phyloP scores from a whole-genome alignment of 2,888 invertebrate genomes.

The Amiota mariae region DNA sequence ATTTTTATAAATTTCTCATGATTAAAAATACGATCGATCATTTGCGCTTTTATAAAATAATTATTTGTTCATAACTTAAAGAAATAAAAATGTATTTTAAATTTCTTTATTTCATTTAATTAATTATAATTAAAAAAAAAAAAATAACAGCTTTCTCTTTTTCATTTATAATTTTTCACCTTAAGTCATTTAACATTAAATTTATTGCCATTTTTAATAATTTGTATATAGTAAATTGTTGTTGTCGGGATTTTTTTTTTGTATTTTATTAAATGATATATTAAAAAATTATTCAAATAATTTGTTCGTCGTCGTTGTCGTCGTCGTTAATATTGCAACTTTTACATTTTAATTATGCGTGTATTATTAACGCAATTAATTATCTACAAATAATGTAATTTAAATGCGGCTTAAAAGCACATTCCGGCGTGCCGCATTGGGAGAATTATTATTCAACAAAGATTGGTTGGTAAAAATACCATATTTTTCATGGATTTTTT shows the following conservation, averaged over 20 bases:
- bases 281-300: not conserved
- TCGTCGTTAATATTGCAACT: constrained; percentile 6
- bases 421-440: constrained; percentile 21
- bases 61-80: too few relatives aligned
- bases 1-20: too few relatives aligned
- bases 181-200: constrained; percentile 22
- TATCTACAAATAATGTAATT: constrained; percentile 32
- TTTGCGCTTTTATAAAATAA: too few relatives aligned
- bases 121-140: too few relatives aligned
- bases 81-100: too few relatives aligned
- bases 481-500: constrained; percentile 1
- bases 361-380: constrained; percentile 33
- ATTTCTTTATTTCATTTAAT: too few relatives aligned
- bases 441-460: constrained; percentile 17
- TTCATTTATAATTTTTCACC: not conserved
- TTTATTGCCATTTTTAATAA: constrained; percentile 11
- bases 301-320: not conserved
- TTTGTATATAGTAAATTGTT: not conserved
- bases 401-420: constrained; percentile 28
- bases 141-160: not conserved
- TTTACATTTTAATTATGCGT: constrained; percentile 33
- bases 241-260: not conserved
- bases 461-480: constrained; percentile 1
- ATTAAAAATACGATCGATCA: too few relatives aligned
- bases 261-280: not conserved